phyloP scores from a whole-genome alignment of 1,140 invertebrate genomes.

The Brachionus angularis region DNA sequence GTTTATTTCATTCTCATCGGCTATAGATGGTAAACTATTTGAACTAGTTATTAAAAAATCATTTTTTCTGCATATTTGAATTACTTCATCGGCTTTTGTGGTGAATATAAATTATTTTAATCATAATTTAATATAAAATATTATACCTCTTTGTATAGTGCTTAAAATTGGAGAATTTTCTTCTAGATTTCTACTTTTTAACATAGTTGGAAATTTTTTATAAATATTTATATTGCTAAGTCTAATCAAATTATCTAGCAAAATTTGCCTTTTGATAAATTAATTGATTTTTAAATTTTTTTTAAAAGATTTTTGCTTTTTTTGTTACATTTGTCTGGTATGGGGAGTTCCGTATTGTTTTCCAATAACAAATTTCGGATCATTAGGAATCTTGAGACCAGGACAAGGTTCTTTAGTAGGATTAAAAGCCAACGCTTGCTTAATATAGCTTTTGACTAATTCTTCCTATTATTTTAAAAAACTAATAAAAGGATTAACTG shows the following conservation, averaged over 20 bases:
- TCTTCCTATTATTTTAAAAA: conserved; percentile 6
- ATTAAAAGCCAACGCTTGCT: conserved; percentile 37
- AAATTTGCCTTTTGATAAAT: not conserved
- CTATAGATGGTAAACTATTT: not conserved
- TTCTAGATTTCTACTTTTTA: no score
- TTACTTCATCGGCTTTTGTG: not conserved
- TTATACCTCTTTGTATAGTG: not conserved
- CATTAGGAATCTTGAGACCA: not conserved
- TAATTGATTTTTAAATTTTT: not conserved
- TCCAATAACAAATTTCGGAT: conserved; percentile 25
- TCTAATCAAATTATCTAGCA: not conserved
- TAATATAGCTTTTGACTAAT: conserved; percentile 18
- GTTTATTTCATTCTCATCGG: not conserved
- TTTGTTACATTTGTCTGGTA: conserved; percentile 38
- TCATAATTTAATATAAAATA: not conserved
- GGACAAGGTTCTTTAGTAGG: conserved; percentile 22
- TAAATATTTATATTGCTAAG: not conserved
- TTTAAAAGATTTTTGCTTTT: conserved; percentile 19
- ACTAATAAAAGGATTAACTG: not conserved
- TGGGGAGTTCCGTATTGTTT: conserved; percentile 25
- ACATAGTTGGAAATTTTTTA: no score
- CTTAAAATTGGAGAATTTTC: not conserved
- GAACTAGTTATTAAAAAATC: not conserved
- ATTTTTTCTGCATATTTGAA: not conserved
- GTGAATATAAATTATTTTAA: no score